Base-by-base conservation (phyloP, 64 coral and sea anemone species). In the Porites australiensis region DNA sequence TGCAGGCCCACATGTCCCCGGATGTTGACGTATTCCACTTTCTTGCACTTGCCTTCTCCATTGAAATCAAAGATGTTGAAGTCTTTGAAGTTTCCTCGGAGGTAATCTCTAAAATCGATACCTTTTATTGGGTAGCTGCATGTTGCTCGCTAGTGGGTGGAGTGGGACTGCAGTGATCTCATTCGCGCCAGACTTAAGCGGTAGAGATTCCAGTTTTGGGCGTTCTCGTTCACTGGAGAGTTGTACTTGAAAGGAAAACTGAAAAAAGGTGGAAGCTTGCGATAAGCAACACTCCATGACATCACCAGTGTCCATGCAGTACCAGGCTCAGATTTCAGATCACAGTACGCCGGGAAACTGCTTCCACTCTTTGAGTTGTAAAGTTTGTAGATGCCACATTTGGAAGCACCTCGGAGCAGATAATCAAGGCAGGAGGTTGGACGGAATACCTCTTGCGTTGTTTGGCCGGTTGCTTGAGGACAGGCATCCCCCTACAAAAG, bases 21-120 rank as follows among this genome's bases (percentile, higher is more conserved):
- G 45, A 95, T 63, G 53, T 88, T 95, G 44, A 92, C 81, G 73
- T 76, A 92, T 49, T 95, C 89, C 8, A 91, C 88, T 67, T 86
- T 84, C 68, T 86, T 95, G 37, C 94, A 95, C 22, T 70, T 70
- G 2, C 61, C 74, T 20, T 3, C 11, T 6, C 93, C 93, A 84
- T 69, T 15, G 46, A 72, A 95, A 12, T 43, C 90, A 19, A 95
- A 13, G 2, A 87, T 66, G 12, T 95, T 79, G 44, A 80, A 90
- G 60, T 80, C 89, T 13, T 80, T 78, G 14, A 90, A 90, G 47
- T 90, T 90, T 13, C 75, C 77, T 5, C 89, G 76, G 43, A 79
- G 63, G 54, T 90, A 90, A 21, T 80, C 86, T 59, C 46, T 88
- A 52, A 58, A 72, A 58, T 88, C 52, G 10, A 88, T 21, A 0